Percentiles rank a stretch among this genome's conserved stretches.
phyloP scores from a whole-genome alignment of 2,797 vertebrate genomes.

The Crenichthys baileyi region DNA sequence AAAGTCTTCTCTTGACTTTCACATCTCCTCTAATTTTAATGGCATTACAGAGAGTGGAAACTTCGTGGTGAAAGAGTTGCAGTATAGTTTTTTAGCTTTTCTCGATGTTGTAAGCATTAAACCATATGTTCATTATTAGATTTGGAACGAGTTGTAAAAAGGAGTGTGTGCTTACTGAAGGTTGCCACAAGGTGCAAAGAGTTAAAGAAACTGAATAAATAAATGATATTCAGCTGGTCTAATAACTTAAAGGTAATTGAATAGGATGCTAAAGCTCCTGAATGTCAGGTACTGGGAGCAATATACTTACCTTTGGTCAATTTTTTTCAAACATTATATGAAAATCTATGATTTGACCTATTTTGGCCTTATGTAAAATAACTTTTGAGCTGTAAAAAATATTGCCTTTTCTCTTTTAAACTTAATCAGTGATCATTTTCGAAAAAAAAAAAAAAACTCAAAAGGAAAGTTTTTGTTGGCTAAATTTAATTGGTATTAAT shows the following conservation, averaged over 20 bases:
- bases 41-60: slow-evolving; percentile 31
- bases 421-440: background rate
- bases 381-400: background rate
- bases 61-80: slow-evolving; percentile 19
- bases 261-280: background rate
- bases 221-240: slow-evolving; percentile 11
- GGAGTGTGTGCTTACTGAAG: slow-evolving; percentile 4
- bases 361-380: background rate
- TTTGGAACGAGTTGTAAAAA: slow-evolving; percentile 10
- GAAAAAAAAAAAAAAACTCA: background rate
- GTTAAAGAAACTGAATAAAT: slow-evolving; percentile 11
- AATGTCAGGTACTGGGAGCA: background rate
- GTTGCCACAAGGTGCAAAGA: slow-evolving; percentile 17
- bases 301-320: no score
- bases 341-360: background rate
- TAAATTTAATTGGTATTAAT: background rate
- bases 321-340: no score
- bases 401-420: background rate
- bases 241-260: background rate
- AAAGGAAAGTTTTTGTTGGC: background rate
- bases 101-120: slow-evolving; percentile 30
- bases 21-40: slow-evolving; percentile 24
- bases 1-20: slow-evolving; percentile 18
- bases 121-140: slow-evolving; percentile 13
- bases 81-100: slow-evolving; percentile 13